phyloP scores from a whole-genome alignment of 2,113 vertebrate species.

The Geococcyx californianus region DNA sequence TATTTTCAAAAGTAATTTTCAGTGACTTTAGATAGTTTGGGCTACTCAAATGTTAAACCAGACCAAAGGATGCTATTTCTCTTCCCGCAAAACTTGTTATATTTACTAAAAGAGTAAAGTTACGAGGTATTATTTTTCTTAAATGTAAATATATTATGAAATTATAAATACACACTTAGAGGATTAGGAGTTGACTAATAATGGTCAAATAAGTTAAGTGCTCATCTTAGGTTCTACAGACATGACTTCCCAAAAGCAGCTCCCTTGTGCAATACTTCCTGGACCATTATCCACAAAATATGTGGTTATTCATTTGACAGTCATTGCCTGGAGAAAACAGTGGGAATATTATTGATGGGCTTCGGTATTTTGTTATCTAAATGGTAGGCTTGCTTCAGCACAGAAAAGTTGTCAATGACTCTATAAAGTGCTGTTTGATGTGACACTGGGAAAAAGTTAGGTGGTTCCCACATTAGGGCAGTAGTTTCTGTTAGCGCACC shows the following conservation, averaged over 20 bases:
- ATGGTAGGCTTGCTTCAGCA: neutral
- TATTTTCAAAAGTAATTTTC: neutral
- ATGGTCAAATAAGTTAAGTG: neutral
- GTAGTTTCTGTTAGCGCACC: neutral
- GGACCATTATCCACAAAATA: neutral
- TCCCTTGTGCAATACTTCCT: neutral
- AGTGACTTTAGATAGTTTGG: neutral
- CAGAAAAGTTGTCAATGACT: neutral
- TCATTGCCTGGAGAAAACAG: neutral
- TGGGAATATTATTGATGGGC: neutral
- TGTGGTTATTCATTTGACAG: neutral
- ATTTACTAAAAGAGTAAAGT: neutral
- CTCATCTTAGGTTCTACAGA: neutral
- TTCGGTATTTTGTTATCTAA: neutral
- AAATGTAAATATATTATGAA: neutral
- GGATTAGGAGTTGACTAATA: neutral
- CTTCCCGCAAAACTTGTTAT: neutral
- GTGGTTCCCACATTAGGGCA: neutral
- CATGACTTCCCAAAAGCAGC: neutral
- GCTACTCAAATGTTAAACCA: neutral
- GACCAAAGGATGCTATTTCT: neutral
- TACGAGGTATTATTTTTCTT: neutral
- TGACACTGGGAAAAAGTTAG: neutral
- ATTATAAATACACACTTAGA: neutral
- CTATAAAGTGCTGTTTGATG: neutral